Percentiles rank a stretch among this genome's conserved stretches.
These are phyloP conservation scores for Macrocentrus cingulum DNA, from an alignment of 1,140 invertebrate genomes.

Conservation along the genomic window DNA sequence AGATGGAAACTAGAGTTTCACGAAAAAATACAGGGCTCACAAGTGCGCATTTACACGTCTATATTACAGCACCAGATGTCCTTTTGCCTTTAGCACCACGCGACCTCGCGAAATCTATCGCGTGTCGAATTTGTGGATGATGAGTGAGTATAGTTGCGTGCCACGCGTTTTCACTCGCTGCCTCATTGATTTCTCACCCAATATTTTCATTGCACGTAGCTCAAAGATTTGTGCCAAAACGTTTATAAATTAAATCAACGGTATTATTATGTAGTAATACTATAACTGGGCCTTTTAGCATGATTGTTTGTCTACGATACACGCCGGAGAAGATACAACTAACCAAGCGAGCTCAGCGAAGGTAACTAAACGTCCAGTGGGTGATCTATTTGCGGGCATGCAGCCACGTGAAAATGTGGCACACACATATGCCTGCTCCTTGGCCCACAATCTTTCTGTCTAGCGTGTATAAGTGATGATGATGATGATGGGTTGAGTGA, in stretches of 20 bases:
- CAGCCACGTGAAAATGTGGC: not conserved
- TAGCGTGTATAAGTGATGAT: no score
- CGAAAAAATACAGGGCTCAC: conserved; percentile 30
- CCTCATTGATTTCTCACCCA: not conserved
- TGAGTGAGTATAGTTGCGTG: conserved; percentile 7
- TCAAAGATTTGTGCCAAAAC: not conserved
- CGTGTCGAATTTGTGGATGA: conserved; percentile 14
- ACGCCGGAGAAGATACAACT: not conserved
- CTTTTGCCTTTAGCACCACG: conserved; percentile 24
- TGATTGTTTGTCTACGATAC: not conserved
- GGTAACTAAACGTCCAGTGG: conserved; percentile 20
- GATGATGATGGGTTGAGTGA: not conserved
- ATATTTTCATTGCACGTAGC: conserved; percentile 11
- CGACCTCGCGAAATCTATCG: conserved; percentile 21
- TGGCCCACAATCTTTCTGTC: conserved; percentile 12
- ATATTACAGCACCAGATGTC: conserved; percentile 32
- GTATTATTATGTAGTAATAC: no score
- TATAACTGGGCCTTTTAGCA: no score
- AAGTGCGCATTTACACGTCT: conserved; percentile 33
- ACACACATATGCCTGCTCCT: not conserved
- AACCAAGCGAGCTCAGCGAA: not conserved
- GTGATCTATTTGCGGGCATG: conserved; percentile 16
- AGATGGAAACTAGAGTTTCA: not conserved
- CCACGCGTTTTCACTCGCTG: not conserved
- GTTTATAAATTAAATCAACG: no score